These are phyloP conservation scores for Scaeva pyrastri DNA, from an alignment of 2,888 invertebrate species.

Conservation along the genomic window DNA sequence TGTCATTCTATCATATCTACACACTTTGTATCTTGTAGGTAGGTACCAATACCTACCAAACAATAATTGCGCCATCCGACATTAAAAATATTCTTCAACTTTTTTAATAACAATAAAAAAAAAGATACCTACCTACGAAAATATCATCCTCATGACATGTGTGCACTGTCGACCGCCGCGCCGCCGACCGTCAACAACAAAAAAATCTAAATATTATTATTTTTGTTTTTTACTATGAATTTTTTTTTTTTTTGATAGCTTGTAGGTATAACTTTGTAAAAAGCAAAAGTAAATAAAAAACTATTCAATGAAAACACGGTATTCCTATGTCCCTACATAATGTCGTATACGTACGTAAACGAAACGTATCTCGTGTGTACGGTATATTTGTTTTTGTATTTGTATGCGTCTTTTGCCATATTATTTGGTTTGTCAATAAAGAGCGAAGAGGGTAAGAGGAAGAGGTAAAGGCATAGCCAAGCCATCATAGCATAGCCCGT, in stretches of 20 bases:
- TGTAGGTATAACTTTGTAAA: constrained; percentile 34
- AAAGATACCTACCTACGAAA: not conserved
- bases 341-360: no score
- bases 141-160: constrained; percentile 24
- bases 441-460: no score
- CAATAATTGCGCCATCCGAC: constrained; percentile 36
- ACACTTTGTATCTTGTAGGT: not conserved
- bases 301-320: constrained; percentile 64
- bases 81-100: not conserved
- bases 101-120: not conserved
- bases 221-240: constrained; percentile 10
- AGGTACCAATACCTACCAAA: not conserved
- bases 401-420: not conserved
- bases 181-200: not conserved
- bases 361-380: constrained; percentile 1
- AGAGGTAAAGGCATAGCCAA: no score
- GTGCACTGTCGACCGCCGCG: not conserved
- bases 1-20: not conserved
- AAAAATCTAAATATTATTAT: constrained; percentile 24
- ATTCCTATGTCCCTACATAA: not conserved
- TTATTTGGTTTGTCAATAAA: no score
- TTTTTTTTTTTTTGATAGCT: no score
- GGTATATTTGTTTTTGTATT: constrained; percentile 26
- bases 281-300: constrained; percentile 58
- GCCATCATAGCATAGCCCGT: no score